These are phyloP conservation scores for Cepaea hortensis DNA, from an alignment of 2,888 invertebrate genomes.

Conservation along the genomic window DNA sequence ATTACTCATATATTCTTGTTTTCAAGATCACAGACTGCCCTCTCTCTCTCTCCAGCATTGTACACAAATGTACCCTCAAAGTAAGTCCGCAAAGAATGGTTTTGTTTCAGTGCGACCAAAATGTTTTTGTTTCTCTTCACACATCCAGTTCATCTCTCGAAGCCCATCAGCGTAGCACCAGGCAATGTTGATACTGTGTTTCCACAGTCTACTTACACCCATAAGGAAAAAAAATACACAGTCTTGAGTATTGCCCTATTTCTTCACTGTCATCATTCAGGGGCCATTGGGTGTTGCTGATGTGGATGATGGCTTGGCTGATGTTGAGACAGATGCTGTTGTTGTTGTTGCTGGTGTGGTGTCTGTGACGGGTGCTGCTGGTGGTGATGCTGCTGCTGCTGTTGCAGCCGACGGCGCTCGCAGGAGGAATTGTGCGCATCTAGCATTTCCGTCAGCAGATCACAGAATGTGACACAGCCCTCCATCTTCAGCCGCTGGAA, in stretches of 20 bases:
- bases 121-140: background rate
- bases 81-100: background rate
- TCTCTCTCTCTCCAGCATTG: background rate
- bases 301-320: conserved; percentile 14
- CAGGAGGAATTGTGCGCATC: conserved; percentile 62
- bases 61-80: background rate
- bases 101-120: background rate
- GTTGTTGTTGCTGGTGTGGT: conserved; percentile 12
- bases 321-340: conserved; percentile 32
- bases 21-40: background rate
- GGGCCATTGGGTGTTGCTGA: conserved; percentile 37
- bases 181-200: no score
- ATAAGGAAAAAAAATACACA: background rate
- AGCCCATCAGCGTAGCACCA: background rate
- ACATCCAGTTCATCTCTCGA: background rate
- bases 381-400: conserved; percentile 41
- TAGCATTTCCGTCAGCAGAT: conserved; percentile 69
- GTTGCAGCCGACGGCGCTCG: conserved; percentile 42
- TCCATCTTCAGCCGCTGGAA: conserved; percentile 69
- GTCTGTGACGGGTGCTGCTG: conserved; percentile 27
- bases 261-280: conserved; percentile 38
- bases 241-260: conserved; percentile 17
- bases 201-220: conserved; percentile 9
- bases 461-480: conserved; percentile 68
- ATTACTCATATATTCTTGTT: conserved; percentile 3